These are phyloP conservation scores for Lytechinus pictus DNA, from an alignment of 35 echinoderm and acorn worm genomes.

Conservation along the genomic window DNA sequence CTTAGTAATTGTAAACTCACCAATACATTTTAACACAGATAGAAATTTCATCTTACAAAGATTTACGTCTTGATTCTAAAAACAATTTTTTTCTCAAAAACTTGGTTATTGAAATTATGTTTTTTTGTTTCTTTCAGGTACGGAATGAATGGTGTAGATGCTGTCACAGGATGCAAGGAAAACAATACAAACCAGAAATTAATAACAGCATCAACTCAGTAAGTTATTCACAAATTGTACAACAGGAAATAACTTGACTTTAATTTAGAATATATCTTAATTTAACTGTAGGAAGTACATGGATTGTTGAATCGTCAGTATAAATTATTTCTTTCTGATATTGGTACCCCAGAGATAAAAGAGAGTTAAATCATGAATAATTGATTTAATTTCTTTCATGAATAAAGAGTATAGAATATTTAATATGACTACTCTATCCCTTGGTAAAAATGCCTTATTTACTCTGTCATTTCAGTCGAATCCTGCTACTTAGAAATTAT, in stretches of 20 bases:
- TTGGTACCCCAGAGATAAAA: not conserved
- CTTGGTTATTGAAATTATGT: not conserved
- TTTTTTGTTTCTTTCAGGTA: conserved; percentile 47
- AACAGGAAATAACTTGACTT: not conserved
- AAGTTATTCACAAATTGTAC: conserved; percentile 31
- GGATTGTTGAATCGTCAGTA: too few species aligned
- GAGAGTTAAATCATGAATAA: not conserved
- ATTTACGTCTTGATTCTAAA: not conserved
- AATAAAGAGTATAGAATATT: not conserved
- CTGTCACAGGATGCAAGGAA: conserved; percentile 59
- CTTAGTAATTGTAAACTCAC: too few species aligned
- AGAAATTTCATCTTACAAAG: not conserved
- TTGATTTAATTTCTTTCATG: not conserved
- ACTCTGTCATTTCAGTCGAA: not conserved
- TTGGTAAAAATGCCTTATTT: not conserved
- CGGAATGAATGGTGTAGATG: conserved; percentile 64
- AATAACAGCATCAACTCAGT: conserved; percentile 69
- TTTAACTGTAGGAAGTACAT: too few species aligned
- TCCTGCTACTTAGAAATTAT: too few species aligned
- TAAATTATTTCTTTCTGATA: too few species aligned
- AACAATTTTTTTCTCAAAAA: not conserved
- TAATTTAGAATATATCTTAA: too few species aligned
- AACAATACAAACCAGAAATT: conserved; percentile 64
- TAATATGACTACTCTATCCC: not conserved
- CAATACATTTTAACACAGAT: not conserved